These are phyloP conservation scores for Julus scanicus DNA, from an alignment of 2,888 invertebrate genomes.

Conservation along the genomic window DNA sequence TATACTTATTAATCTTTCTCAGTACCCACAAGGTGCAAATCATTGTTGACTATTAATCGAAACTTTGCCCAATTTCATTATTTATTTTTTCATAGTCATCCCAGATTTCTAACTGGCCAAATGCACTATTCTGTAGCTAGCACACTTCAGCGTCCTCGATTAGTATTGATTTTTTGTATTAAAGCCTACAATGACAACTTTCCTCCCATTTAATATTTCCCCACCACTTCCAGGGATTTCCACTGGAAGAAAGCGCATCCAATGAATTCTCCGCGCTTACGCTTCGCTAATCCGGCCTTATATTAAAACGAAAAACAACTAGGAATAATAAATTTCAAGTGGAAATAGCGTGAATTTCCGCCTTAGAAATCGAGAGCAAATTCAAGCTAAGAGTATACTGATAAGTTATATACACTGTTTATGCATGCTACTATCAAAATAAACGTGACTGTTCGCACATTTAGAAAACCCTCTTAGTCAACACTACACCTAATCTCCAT, in stretches of 20 bases:
- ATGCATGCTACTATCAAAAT: too few relatives aligned
- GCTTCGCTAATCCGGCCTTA: slow-evolving; percentile 8
- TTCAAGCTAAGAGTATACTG: neutral
- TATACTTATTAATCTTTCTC: too few relatives aligned
- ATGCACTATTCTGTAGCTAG: neutral
- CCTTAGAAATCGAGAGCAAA: neutral
- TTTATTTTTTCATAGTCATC: too few relatives aligned
- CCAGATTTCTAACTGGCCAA: neutral
- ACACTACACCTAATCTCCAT: slow-evolving; percentile 20
- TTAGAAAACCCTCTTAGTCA: slow-evolving; percentile 3
- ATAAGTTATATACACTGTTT: neutral
- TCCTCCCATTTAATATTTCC: slow-evolving; percentile 8
- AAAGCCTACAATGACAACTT: neutral
- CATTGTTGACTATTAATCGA: too few relatives aligned
- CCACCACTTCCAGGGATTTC: slow-evolving; percentile 3
- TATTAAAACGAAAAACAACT: slow-evolving; percentile 22
- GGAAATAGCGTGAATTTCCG: neutral
- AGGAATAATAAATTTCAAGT: neutral
- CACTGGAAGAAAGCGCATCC: neutral
- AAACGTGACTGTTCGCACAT: neutral
- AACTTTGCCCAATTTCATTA: too few relatives aligned
- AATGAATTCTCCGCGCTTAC: slow-evolving; percentile 7
- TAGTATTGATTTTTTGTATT: neutral
- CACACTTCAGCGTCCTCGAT: neutral
- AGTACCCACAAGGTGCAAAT: too few relatives aligned